phyloP scores from a whole-genome alignment of 2,113 vertebrate species.

The Cacatua alba region DNA sequence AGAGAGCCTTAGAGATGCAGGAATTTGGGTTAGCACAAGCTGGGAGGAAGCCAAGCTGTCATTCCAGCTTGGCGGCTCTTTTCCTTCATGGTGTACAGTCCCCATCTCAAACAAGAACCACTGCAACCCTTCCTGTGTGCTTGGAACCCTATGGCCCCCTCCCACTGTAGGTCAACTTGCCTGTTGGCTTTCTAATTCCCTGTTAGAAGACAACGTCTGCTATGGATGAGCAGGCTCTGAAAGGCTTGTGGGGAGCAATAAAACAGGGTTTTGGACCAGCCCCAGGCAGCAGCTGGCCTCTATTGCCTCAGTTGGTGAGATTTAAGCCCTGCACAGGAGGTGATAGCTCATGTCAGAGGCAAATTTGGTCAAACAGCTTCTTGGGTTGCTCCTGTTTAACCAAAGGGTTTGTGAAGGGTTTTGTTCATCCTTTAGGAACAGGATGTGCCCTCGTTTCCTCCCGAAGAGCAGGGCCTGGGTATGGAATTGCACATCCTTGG shows the following conservation, averaged over 20 bases:
- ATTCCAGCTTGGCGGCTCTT: neutral
- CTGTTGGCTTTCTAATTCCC: neutral
- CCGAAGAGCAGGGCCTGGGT: neutral
- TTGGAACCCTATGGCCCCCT: neutral
- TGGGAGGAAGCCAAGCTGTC: neutral
- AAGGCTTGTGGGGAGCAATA: neutral
- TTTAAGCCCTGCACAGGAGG: neutral
- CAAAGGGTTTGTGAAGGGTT: neutral
- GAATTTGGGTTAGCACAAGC: neutral
- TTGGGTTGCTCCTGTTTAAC: neutral
- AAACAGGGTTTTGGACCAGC: neutral
- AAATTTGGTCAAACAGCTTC: neutral
- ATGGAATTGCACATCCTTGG: neutral
- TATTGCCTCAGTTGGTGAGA: neutral
- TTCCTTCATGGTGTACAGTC: neutral
- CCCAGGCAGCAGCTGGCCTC: slow-evolving; percentile 17
- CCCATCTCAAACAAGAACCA: neutral
- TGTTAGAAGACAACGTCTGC: neutral
- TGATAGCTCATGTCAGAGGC: neutral
- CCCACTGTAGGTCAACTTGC: neutral
- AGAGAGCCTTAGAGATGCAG: neutral
- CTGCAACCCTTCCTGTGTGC: neutral
- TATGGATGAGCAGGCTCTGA: neutral
- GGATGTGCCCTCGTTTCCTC: neutral
- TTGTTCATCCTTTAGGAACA: neutral